A percentile compares a stretch with the other conserved stretches of the same genome.
phyloP scores from a whole-genome alignment of 1,140 invertebrate genomes.

The Pentalonia nigronervosa region DNA sequence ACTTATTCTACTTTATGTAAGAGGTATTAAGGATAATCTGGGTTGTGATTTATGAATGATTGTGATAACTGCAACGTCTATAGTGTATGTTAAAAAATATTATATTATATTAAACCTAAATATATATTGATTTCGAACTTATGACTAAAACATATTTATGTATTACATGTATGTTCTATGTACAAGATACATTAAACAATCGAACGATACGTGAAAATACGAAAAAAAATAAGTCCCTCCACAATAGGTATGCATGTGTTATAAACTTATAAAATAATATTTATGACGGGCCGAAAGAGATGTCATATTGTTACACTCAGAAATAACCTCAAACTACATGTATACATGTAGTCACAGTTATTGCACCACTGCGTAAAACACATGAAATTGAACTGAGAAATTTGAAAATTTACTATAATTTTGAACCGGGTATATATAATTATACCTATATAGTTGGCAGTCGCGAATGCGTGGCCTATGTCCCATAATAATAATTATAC shows the following conservation, averaged over 20 bases:
- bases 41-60: neutral
- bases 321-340: neutral
- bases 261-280: neutral
- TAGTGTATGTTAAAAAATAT: neutral
- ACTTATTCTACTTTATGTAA: neutral
- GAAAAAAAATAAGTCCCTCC: neutral
- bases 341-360: neutral
- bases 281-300: neutral
- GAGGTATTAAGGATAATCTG: neutral
- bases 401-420: neutral
- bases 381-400: neutral
- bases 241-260: neutral
- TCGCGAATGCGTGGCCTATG: neutral
- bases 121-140: neutral
- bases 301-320: neutral
- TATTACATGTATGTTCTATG: neutral
- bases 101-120: neutral
- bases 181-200: neutral
- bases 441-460: neutral
- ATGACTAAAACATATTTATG: neutral
- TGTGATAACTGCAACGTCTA: neutral
- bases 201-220: neutral
- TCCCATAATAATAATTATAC: neutral
- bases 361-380: neutral
- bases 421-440: neutral